A percentile compares a stretch with the other conserved stretches of the same genome.
Conservation (phyloP, 2,113 vertebrate species). For the Passer montanus region DNA sequence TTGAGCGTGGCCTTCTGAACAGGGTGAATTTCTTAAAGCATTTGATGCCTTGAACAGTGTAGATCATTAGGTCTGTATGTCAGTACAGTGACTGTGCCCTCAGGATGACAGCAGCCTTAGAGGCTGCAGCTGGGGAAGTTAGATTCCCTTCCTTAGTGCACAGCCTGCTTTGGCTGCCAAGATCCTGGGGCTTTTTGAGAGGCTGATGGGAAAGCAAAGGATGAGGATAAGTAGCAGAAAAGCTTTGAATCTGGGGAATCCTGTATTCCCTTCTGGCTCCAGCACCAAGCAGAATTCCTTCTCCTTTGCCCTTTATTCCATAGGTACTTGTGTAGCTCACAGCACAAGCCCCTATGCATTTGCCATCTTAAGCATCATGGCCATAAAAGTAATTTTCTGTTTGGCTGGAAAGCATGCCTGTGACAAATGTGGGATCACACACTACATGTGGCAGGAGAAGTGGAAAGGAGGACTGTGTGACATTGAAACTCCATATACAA, state of each 20-base stretch:
- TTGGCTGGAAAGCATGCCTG: neutral
- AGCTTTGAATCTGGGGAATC: neutral
- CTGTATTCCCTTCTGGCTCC: neutral
- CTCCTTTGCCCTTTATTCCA: neutral
- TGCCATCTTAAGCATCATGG: neutral
- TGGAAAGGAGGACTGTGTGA: neutral
- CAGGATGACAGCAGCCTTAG: neutral
- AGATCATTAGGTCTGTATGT: slow-evolving; percentile 38
- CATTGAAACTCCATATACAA: neutral
- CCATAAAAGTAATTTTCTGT: neutral
- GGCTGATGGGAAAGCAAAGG: neutral
- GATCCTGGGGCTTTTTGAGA: neutral
- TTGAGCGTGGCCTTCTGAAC: neutral
- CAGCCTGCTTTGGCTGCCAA: neutral
- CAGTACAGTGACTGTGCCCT: neutral
- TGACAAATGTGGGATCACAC: neutral
- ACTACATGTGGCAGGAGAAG: neutral
- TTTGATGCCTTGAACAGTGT: neutral
- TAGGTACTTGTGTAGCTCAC: neutral
- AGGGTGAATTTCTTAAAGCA: slow-evolving; percentile 19
- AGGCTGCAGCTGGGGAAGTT: neutral
- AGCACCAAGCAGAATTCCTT: neutral
- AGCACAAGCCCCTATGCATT: neutral
- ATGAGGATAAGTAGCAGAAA: neutral
- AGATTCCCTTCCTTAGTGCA: neutral